A percentile compares a stretch with the other conserved stretches of the same genome.
Evolutionary conservation across 1,140 invertebrate species (phyloP).

Genomic region (Tyrophagus putrescentiae): DNA sequence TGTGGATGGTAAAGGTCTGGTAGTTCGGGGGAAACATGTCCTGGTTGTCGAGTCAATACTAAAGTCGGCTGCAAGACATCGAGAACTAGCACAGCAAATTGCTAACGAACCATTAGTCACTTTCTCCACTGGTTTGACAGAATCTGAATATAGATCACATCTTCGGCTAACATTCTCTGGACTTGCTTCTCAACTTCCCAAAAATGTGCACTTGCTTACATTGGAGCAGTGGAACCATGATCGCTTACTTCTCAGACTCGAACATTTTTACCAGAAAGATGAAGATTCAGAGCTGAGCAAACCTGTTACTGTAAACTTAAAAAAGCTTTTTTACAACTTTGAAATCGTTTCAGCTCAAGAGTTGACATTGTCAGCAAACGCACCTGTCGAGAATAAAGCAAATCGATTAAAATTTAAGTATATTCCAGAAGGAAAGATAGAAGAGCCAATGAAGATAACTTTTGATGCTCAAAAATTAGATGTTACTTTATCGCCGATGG

Average conservation of each 20-base stretch:
- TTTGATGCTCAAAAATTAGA: slow-evolving; percentile 28
- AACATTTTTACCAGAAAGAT: slow-evolving; percentile 63
- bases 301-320: slow-evolving; percentile 35
- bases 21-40: slow-evolving; percentile 56
- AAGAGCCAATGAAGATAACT: not conserved
- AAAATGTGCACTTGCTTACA: slow-evolving; percentile 66
- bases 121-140: slow-evolving; percentile 30
- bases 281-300: slow-evolving; percentile 50
- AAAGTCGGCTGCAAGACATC: slow-evolving; percentile 33
- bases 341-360: slow-evolving; percentile 44
- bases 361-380: slow-evolving; percentile 51
- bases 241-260: slow-evolving; percentile 57
- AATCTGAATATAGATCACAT: slow-evolving; percentile 1
- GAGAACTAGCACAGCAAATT: slow-evolving; percentile 35
- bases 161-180: slow-evolving; percentile 34
- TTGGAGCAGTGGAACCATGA: slow-evolving; percentile 60
- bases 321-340: slow-evolving; percentile 44
- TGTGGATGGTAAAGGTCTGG: slow-evolving; percentile 49
- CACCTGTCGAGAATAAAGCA: slow-evolving; percentile 39
- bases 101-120: slow-evolving; percentile 35
- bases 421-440: not conserved
- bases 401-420: slow-evolving; percentile 23
- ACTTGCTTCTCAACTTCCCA: slow-evolving; percentile 43
- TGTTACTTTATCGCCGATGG: slow-evolving; percentile 42
- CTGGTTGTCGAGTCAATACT: slow-evolving; percentile 27